A percentile compares a stretch with the other conserved stretches of the same genome.
Evolutionary conservation across 2,888 invertebrate species (phyloP).

Genomic region (Auanema freiburgensis): DNA sequence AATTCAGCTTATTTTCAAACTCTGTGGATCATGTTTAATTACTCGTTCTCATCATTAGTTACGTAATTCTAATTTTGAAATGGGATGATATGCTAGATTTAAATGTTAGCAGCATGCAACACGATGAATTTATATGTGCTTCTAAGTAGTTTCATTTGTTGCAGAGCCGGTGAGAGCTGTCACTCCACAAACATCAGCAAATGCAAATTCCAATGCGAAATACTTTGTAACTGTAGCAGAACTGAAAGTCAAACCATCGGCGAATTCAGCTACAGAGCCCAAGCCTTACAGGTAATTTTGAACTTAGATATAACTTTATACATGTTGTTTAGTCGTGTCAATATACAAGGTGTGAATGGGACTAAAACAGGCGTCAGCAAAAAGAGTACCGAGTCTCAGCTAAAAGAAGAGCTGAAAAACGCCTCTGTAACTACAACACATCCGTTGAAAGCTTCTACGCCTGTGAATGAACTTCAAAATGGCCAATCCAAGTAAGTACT

Average conservation of each 20-base stretch:
- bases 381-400: conserved; percentile 23
- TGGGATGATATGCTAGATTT: background rate
- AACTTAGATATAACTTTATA: background rate
- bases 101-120: background rate
- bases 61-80: background rate
- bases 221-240: conserved; percentile 46
- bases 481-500: background rate
- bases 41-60: background rate
- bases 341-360: conserved; percentile 15
- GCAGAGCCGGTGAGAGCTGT: conserved; percentile 24
- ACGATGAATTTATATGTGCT: background rate
- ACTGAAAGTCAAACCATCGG: conserved; percentile 19
- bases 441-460: no score
- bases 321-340: conserved; percentile 12
- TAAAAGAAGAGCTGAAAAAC: conserved; percentile 21
- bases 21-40: background rate
- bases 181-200: no score
- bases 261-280: conserved; percentile 7
- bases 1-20: background rate
- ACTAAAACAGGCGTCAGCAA: conserved; percentile 21
- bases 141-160: no score
- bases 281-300: conserved; percentile 17
- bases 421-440: conserved; percentile 5
- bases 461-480: no score
- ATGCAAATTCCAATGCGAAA: conserved; percentile 26